phyloP scores from a whole-genome alignment of 2,113 vertebrate species.

The Megalops atlanticus region DNA sequence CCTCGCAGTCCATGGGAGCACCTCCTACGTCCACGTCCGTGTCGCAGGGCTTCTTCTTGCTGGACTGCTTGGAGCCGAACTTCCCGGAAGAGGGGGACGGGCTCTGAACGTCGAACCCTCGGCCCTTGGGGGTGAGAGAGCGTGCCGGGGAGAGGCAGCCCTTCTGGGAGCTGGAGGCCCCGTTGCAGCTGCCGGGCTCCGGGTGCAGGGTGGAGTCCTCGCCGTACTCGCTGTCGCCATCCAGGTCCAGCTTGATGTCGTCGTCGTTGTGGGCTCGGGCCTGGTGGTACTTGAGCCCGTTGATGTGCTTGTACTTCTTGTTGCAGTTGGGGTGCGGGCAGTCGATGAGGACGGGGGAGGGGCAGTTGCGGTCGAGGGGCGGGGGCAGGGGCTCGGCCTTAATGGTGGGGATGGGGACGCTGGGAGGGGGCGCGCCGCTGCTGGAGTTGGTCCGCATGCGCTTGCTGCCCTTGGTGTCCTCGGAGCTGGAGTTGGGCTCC shows the following conservation, averaged over 20 bases:
- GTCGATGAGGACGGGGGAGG: constrained; percentile 95
- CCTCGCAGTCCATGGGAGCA: constrained; percentile 85
- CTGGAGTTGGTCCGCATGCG: constrained; percentile 93
- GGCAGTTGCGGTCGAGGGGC: constrained; percentile 85
- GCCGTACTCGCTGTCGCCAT: constrained; percentile 90
- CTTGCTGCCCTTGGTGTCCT: constrained; percentile 97
- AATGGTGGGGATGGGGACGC: constrained; percentile 68
- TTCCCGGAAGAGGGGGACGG: constrained; percentile 90
- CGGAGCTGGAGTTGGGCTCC: constrained; percentile 98
- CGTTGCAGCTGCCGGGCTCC: constrained; percentile 87
- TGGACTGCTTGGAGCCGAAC: constrained; percentile 81
- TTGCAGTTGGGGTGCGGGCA: constrained; percentile 98
- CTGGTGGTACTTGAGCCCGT: constrained; percentile 97
- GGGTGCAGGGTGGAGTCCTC: constrained; percentile 87
- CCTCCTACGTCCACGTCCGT: constrained; percentile 79
- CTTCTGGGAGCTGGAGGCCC: constrained; percentile 83
- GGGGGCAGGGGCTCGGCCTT: constrained; percentile 82
- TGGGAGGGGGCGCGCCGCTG: constrained; percentile 57
- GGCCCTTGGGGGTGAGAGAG: constrained; percentile 91
- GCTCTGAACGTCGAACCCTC: constrained; percentile 89
- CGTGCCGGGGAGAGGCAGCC: constrained; percentile 92
- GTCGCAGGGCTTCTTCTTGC: constrained; percentile 93
- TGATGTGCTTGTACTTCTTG: constrained; percentile 99
- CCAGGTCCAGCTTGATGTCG: constrained; percentile 89
- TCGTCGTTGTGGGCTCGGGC: constrained; percentile 95